phyloP scores from a whole-genome alignment of 2,113 vertebrate species.

The Cyrtonyx montezumae region DNA sequence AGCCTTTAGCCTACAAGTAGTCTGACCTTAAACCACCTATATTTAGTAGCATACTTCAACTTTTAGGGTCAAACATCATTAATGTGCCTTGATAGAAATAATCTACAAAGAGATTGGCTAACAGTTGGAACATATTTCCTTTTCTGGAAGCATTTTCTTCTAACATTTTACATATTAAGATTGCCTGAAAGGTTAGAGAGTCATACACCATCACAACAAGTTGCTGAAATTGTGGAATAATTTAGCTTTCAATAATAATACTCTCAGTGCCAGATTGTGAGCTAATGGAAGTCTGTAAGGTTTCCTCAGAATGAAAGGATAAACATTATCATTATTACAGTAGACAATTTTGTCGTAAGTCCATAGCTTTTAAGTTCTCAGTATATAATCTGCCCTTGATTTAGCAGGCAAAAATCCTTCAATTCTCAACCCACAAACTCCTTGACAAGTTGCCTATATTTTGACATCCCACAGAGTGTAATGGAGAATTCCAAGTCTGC shows the following conservation, averaged over 20 bases:
- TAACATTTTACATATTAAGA: not conserved
- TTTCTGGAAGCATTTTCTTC: not conserved
- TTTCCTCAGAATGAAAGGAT: not conserved
- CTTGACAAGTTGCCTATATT: conserved; percentile 17
- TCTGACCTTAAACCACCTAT: not conserved
- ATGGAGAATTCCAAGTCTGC: not conserved
- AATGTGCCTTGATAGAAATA: not conserved
- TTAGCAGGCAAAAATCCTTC: not conserved
- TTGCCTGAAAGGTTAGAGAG: not conserved
- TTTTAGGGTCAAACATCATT: not conserved
- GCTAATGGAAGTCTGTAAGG: not conserved
- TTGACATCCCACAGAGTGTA: not conserved
- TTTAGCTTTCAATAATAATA: not conserved
- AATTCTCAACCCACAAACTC: not conserved
- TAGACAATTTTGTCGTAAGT: not conserved
- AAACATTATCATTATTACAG: not conserved
- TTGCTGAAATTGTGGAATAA: not conserved
- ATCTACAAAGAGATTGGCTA: not conserved
- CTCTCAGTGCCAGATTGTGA: not conserved
- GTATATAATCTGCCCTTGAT: not conserved
- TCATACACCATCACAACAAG: not conserved
- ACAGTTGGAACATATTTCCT: not conserved
- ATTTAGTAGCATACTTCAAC: not conserved
- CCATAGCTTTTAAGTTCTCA: not conserved
- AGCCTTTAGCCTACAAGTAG: not conserved